Percentiles rank a stretch among this genome's conserved stretches.
Conservation (phyloP, 2,888 invertebrate species). For the Parnassius smintheus region DNA sequence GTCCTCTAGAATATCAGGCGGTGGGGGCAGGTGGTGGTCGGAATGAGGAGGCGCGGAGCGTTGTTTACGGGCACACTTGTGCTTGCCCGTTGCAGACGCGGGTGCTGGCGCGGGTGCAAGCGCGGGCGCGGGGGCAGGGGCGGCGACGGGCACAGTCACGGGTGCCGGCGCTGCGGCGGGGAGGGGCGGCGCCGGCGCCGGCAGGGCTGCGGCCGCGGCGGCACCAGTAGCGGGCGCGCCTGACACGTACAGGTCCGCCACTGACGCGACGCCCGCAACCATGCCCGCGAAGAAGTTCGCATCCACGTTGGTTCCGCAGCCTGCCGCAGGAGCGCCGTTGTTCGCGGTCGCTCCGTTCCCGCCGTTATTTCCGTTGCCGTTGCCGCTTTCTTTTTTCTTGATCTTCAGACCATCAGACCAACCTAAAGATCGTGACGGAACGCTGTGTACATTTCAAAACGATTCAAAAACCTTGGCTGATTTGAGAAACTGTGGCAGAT, state of each 20-base stretch:
- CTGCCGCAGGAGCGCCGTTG: conserved; percentile 45
- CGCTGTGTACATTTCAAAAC: no score
- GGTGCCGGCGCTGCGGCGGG: conserved; percentile 60
- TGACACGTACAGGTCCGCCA: conserved; percentile 7
- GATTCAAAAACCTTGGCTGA: no score
- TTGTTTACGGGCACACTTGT: conserved; percentile 73
- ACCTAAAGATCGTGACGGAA: no score
- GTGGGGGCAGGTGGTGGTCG: conserved; percentile 76
- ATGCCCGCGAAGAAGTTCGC: conserved; percentile 35
- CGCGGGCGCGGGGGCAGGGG: conserved; percentile 33
- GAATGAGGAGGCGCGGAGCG: conserved; percentile 58
- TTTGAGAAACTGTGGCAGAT: no score
- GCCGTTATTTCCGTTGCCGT: conserved; percentile 44
- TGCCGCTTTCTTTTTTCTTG: conserved; percentile 45
- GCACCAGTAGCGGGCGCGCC: conserved; percentile 37
- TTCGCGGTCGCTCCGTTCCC: conserved; percentile 34
- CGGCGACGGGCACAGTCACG: conserved; percentile 58
- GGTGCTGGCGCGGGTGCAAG: conserved; percentile 33
- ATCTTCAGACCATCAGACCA: no score
- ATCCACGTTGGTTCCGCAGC: conserved; percentile 44
- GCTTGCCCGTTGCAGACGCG: conserved; percentile 48
- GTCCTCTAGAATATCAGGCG: conserved; percentile 70
- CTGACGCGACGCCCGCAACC: conserved; percentile 17
- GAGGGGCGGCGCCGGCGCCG: conserved; percentile 62
- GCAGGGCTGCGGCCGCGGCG: conserved; percentile 39